Base-by-base conservation (phyloP, 2,888 invertebrate genomes). In the Ophion ellenae region DNA sequence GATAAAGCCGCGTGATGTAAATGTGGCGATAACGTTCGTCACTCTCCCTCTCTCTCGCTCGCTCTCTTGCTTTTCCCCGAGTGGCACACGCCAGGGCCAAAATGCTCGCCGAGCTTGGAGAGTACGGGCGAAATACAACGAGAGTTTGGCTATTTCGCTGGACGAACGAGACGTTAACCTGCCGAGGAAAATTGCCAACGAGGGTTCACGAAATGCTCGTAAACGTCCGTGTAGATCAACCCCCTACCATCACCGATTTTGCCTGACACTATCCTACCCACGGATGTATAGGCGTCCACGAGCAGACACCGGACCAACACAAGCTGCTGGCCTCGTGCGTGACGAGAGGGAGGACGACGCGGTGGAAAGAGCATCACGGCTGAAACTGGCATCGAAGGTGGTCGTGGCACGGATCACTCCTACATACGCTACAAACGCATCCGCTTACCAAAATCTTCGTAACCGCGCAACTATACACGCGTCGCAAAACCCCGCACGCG, bases 181-280 rank as follows among this genome's bases (percentile, higher is more conserved):
- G 84, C 71, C 84, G 87, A 86, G 90, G 86, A 83, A 89, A 90
- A 90, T 90, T 89, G 87, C 90, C 86, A 87, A 67, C 81, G 79
- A 85, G 85, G 88, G 88, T 90, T 89, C 89, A 81, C 79, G 59
- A 85, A 81, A 86, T 85, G 90, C 85, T 90, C 90, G 90, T 90
- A 90, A 90, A 90, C 83, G 90, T 90, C 90, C 88, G 87, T 87
- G 87, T 89, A 90, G 90, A 90, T 90, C 90, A 90, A 89, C 86
- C 87, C 88, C 86, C 87, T 87, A 69, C 86, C 85, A 83, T 64
- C 81, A 61, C 70, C 83, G 81, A 83, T 76, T 83, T 83, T 59
- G 53, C 70, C 24, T 70, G 71, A 73, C 78, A 81, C 75, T 63
- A 66, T 69, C 11, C 11, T 47, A 28, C 28, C 24, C 28, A 28